phyloP scores from a whole-genome alignment of 1,140 invertebrate genomes.

The Calycopis cecrops region DNA sequence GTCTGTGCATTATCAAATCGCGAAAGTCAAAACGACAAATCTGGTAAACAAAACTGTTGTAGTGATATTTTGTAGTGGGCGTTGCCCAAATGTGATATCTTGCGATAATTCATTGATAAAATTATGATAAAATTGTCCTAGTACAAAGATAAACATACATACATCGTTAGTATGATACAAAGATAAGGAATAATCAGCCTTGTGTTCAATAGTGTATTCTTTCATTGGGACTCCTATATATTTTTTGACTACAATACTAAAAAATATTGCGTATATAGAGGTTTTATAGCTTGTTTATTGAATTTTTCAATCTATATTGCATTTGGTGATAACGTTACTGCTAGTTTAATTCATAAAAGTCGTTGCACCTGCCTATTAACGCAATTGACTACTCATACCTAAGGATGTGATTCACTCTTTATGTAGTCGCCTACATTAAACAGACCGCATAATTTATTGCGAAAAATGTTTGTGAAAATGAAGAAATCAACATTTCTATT shows the following conservation, averaged over 20 bases:
- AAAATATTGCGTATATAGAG: no score
- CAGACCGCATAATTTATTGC: not conserved
- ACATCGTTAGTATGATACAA: no score
- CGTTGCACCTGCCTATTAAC: not conserved
- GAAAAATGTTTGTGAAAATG: constrained; percentile 42
- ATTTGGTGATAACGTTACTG: not conserved
- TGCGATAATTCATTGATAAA: constrained; percentile 60
- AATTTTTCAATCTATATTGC: no score
- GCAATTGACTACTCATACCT: constrained; percentile 2
- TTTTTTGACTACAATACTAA: no score
- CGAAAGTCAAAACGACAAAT: constrained; percentile 26
- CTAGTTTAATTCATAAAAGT: constrained; percentile 23
- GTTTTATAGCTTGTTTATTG: no score
- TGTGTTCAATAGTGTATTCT: no score
- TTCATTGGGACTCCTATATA: no score
- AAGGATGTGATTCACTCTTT: constrained; percentile 16
- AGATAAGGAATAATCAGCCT: no score
- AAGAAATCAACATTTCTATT: constrained; percentile 36
- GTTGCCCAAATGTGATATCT: constrained; percentile 43
- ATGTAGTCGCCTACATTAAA: not conserved
- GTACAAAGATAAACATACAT: not conserved
- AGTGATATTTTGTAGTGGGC: constrained; percentile 37
- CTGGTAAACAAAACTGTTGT: constrained; percentile 48
- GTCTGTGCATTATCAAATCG: no score
- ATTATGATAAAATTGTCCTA: constrained; percentile 43